Evolutionary conservation across 2,113 vertebrate genomes (phyloP), one percentile per base, ranked within the genome.

Genomic region (Rhinopomastus cyanomelas): DNA sequence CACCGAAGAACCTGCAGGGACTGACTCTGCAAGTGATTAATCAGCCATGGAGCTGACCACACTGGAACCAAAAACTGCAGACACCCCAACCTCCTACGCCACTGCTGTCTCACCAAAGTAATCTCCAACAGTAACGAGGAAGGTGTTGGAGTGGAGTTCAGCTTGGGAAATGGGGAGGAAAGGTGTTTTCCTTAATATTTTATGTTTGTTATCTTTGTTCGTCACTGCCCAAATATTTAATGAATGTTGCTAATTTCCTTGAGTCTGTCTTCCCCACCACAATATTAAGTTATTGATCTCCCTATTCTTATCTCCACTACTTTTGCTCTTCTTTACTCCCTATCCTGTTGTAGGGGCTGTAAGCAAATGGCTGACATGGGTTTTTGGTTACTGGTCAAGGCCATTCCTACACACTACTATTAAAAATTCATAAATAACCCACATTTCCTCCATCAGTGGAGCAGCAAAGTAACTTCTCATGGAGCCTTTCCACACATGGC

Each of bases 1-100:
- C 19, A 88, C 17, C 9, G n/a, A 60, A 55, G 23, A 8, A 67
- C 16, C 4, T 0, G 0, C 16, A 75, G 17, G 8, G 21, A 48
- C 9, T 30, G 36, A 20, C 3, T 1, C 8, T 49, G 25, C 16
- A 53, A 23, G 19, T 16, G 17, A 9, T 22, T 57, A 30, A 61
- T 68, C 20, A 65, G 6, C 13, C 34, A 16, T 6, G 14, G 26
- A 73, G 52, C 18, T 51, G 39, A 62, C 80, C 42, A 68, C 12
- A 39, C 10, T 1, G 1, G 9, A 21, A 68, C 42, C 42, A 68
- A 68, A 76, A 73, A 30, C 0, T n/a, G 4, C 34, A 42, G 20
- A 61, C 14, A 34, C 4, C 27, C 11, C 44, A 48, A 12, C 2
- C 14, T 61, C 9, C 46, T 66, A 12, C 5, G 5, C 29, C 3